Conservation (phyloP, 2,113 vertebrate species). For the Scartelaos histophorus region DNA sequence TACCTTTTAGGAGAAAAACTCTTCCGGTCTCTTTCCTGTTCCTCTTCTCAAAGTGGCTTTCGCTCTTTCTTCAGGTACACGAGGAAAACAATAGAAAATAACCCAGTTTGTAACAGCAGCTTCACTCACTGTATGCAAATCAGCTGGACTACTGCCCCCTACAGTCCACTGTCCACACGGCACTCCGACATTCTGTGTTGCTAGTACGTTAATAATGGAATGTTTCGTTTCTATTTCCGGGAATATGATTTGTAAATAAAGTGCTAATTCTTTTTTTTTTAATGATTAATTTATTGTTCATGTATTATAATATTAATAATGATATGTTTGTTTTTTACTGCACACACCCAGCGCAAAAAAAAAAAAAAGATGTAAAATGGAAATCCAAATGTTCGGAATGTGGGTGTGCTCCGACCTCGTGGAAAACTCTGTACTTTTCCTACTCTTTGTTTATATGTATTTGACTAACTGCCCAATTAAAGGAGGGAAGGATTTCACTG, state of each 20-base stretch:
- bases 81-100: not conserved
- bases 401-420: slow-evolving; percentile 63
- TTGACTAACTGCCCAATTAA: slow-evolving; percentile 90
- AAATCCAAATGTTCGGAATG: slow-evolving; percentile 42
- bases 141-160: slow-evolving; percentile 10
- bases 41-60: not conserved
- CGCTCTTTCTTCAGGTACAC: not conserved
- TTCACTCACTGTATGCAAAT: slow-evolving; percentile 12
- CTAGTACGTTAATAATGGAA: slow-evolving; percentile 77
- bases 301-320: slow-evolving; percentile 74
- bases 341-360: slow-evolving; percentile 79
- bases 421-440: slow-evolving; percentile 77
- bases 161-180: slow-evolving; percentile 24
- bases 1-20: too few relatives aligned
- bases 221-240: slow-evolving; percentile 76
- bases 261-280: slow-evolving; percentile 72
- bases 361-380: slow-evolving; percentile 11
- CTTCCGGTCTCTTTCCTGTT: not conserved
- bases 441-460: slow-evolving; percentile 93
- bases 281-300: slow-evolving; percentile 84
- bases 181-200: slow-evolving; percentile 54
- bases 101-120: not conserved
- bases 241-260: slow-evolving; percentile 91
- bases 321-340: slow-evolving; percentile 79
- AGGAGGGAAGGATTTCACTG: slow-evolving; percentile 66